Percentiles rank a stretch among this genome's conserved stretches.
phyloP scores from a whole-genome alignment of 2,888 invertebrate genomes.

The Callinectes sapidus region DNA sequence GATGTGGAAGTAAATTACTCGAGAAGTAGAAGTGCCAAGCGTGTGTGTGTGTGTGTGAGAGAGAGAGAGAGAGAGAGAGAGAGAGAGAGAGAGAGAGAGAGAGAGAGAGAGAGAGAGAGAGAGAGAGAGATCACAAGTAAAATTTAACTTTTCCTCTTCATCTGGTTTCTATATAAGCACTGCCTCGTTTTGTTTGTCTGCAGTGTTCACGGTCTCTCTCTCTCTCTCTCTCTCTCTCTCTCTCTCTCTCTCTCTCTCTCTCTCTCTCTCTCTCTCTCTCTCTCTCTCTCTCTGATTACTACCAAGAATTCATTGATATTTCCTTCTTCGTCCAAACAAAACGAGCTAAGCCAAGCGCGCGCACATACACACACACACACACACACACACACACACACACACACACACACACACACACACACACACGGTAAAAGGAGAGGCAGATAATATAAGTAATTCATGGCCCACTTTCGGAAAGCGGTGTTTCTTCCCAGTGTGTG shows the following conservation, averaged over 20 bases:
- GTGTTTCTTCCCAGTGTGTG: background rate
- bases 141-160: no score
- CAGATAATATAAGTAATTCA: background rate
- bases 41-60: background rate
- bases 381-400: constrained; percentile 1
- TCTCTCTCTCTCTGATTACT: background rate
- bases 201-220: background rate
- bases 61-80: background rate
- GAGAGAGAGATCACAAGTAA: no score
- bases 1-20: background rate
- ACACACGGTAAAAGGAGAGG: background rate
- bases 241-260: constrained; percentile 21
- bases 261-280: constrained; percentile 25
- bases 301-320: background rate
- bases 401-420: background rate
- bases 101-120: background rate
- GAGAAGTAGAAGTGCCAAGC: background rate
- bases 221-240: constrained; percentile 15
- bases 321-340: background rate
- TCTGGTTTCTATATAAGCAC: no score
- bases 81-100: background rate
- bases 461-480: background rate
- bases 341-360: background rate
- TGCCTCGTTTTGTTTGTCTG: no score
- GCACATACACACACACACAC: constrained; percentile 7